phyloP scores from a whole-genome alignment of 2,113 vertebrate species.

The Sialia sialis region DNA sequence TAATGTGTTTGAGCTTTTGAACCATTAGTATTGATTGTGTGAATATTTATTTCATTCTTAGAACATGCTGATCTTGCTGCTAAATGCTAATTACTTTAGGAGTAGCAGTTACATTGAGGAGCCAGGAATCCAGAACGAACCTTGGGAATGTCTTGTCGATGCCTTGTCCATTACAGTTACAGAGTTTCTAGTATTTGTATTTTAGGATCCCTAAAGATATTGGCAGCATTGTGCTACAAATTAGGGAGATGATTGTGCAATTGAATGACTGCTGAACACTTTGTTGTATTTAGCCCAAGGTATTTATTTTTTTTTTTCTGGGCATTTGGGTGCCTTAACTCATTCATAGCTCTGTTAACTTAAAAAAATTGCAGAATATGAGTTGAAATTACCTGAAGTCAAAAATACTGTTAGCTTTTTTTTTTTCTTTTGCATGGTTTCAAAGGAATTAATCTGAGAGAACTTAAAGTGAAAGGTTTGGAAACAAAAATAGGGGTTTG shows the following conservation, averaged over 20 bases:
- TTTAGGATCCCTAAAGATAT: conserved; percentile 4
- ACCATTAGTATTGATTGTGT: conserved; percentile 60
- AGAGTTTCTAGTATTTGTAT: not conserved
- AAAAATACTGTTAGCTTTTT: not conserved
- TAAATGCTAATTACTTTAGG: conserved; percentile 47
- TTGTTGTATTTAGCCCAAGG: conserved; percentile 35
- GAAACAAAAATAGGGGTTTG: not conserved
- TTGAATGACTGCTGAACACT: conserved; percentile 36
- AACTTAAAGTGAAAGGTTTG: not conserved
- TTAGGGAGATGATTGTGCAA: conserved; percentile 18
- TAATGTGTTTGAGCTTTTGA: conserved; percentile 57
- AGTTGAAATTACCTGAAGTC: not conserved
- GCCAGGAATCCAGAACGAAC: conserved; percentile 15
- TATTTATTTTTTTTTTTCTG: not conserved
- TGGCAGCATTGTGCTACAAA: not conserved
- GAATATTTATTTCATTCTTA: conserved; percentile 56
- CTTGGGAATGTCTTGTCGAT: conserved; percentile 29
- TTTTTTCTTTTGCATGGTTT: not conserved
- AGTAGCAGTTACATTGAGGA: conserved; percentile 32
- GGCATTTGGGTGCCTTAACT: conserved; percentile 55
- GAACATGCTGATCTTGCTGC: conserved; percentile 42
- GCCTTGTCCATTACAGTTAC: not conserved
- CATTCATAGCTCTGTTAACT: conserved; percentile 33
- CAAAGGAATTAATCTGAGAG: not conserved
- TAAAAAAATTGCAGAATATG: not conserved